Percentiles rank a stretch among this genome's conserved stretches.
phyloP scores from a whole-genome alignment of 37 sponge, comb jelly and placozoan species.

The Tethya wilhelma region DNA sequence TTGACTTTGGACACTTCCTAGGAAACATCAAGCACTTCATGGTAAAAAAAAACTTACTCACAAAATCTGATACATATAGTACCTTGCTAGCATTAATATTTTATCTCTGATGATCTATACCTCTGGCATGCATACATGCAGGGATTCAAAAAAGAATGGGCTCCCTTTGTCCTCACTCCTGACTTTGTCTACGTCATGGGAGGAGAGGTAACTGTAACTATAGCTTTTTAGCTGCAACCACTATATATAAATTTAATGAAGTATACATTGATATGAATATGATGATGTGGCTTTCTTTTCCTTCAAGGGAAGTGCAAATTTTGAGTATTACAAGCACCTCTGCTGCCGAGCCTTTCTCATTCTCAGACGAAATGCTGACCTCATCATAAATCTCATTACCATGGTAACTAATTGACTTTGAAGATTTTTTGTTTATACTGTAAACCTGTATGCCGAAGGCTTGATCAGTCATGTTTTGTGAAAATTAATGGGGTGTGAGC shows the following conservation, averaged over 20 bases:
- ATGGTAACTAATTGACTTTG: slow-evolving; percentile 37
- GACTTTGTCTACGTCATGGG: slow-evolving; percentile 90
- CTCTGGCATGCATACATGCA: not conserved
- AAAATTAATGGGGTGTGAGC: no score
- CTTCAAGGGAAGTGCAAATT: slow-evolving; percentile 56
- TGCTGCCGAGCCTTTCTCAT: slow-evolving; percentile 65
- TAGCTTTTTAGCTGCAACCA: no score
- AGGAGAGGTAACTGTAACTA: slow-evolving; percentile 69
- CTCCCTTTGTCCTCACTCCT: slow-evolving; percentile 88
- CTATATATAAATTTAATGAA: not conserved
- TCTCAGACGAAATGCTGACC: slow-evolving; percentile 60
- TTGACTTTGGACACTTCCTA: slow-evolving; percentile 94
- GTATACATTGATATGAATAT: not conserved
- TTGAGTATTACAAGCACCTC: slow-evolving; percentile 44
- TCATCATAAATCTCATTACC: slow-evolving; percentile 78
- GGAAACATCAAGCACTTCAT: slow-evolving; percentile 83
- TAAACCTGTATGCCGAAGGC: no score
- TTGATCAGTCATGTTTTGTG: no score
- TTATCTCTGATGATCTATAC: not conserved
- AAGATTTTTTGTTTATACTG: no score
- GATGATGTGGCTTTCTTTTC: not conserved
- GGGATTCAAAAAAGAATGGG: slow-evolving; percentile 80
- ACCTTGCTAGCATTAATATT: no score
- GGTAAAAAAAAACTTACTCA: slow-evolving; percentile 31
- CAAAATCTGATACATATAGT: not conserved